Evolutionary conservation across 2,888 invertebrate species (phyloP).

Genomic region (Megamerina dolium): DNA sequence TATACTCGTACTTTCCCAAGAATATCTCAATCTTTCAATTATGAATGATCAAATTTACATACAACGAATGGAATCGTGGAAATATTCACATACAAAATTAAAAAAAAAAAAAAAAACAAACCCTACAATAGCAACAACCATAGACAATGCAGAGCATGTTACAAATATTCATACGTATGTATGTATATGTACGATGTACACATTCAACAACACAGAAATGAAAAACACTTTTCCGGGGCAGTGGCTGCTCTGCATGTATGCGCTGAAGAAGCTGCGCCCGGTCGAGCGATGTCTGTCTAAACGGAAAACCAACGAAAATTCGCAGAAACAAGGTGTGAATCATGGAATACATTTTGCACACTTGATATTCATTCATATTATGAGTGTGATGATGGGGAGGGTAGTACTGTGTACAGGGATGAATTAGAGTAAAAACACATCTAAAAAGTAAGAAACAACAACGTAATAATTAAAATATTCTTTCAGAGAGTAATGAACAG

Average conservation of each 20-base stretch:
- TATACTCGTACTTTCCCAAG: too few relatives aligned
- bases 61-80: not conserved
- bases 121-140: not conserved
- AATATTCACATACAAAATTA: not conserved
- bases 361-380: too few relatives aligned
- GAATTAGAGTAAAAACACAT: not conserved
- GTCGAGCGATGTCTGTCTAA: not conserved
- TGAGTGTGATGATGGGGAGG: not conserved
- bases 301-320: constrained; percentile 5
- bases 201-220: too few relatives aligned
- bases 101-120: constrained; percentile 1
- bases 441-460: constrained; percentile 1
- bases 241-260: not conserved
- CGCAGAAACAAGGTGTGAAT: constrained; percentile 11
- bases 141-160: constrained; percentile 2
- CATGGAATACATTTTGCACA: constrained; percentile 1
- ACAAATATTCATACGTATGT: not conserved
- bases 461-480: not conserved
- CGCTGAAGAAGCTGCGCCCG: not conserved
- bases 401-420: not conserved
- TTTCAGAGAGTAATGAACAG: too few relatives aligned
- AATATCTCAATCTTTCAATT: too few relatives aligned
- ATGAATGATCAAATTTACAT: too few relatives aligned
- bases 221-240: constrained; percentile 35
- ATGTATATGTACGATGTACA: not conserved